These are phyloP conservation scores for Crypturellus undulatus DNA, from an alignment of 2,113 vertebrate species.

Conservation along the genomic window DNA sequence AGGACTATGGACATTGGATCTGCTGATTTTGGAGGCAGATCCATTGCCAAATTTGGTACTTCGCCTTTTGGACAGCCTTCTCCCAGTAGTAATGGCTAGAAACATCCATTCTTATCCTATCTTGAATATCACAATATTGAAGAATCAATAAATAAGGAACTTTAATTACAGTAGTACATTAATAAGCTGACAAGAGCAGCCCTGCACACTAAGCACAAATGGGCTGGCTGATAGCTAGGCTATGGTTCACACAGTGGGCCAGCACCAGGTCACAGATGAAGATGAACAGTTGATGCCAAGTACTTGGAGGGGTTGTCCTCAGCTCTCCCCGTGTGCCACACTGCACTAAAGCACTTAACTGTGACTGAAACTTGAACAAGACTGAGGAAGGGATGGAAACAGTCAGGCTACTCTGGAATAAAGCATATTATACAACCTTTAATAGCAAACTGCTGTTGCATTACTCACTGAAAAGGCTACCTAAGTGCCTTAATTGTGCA, in stretches of 20 bases:
- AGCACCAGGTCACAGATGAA: not conserved
- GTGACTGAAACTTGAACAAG: not conserved
- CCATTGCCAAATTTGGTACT: not conserved
- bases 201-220: not conserved
- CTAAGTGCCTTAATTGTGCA: not conserved
- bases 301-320: not conserved
- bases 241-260: not conserved
- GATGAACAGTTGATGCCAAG: not conserved
- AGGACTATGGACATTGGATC: not conserved
- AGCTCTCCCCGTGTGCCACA: rapidly evolving
- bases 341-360: not conserved
- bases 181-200: not conserved
- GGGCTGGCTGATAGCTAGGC: not conserved
- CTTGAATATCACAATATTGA: not conserved
- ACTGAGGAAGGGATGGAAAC: not conserved
- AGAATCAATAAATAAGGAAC: not conserved
- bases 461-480: not conserved
- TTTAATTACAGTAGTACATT: not conserved
- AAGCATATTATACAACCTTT: not conserved
- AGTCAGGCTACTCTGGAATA: not conserved
- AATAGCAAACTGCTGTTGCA: not conserved
- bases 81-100: not conserved
- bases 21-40: too few relatives aligned
- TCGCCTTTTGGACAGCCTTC: not conserved
- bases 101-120: not conserved